Evolutionary conservation across 1,140 invertebrate species (phyloP).

Genomic region (Agrypnia vestita): DNA sequence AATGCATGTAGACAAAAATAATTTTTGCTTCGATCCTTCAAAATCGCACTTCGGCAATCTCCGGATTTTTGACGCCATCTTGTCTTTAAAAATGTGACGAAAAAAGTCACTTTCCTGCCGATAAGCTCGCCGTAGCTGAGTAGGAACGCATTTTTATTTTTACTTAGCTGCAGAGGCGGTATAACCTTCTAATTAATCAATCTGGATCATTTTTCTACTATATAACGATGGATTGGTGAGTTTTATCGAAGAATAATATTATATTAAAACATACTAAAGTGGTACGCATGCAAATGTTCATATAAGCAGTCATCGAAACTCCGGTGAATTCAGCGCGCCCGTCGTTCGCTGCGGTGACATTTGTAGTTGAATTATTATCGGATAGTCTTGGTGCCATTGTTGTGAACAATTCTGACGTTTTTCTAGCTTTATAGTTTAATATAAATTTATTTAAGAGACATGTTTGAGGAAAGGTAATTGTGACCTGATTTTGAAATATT

Average conservation of each 20-base stretch:
- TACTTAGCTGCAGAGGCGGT: neutral
- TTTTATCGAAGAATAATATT: neutral
- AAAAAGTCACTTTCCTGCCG: neutral
- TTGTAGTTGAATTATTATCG: no score
- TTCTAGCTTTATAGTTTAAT: no score
- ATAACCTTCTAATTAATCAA: constrained; percentile 8
- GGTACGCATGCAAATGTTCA: neutral
- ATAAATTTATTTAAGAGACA: neutral
- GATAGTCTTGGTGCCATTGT: no score
- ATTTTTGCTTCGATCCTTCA: neutral
- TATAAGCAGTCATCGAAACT: no score
- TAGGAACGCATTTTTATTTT: constrained; percentile 30
- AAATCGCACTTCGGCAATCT: constrained; percentile 26
- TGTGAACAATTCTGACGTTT: no score
- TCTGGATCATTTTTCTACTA: neutral
- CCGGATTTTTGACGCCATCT: constrained; percentile 33
- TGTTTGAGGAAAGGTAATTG: constrained; percentile 3
- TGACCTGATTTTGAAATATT: neutral
- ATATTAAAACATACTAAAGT: neutral
- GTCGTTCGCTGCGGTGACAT: no score
- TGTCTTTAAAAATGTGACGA: neutral
- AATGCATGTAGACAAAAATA: neutral
- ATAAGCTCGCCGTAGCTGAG: neutral
- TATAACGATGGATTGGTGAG: constrained; percentile 9
- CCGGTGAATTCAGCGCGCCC: no score